Conservation (phyloP, 2,888 invertebrate genomes). For the Sinelater perroti region DNA sequence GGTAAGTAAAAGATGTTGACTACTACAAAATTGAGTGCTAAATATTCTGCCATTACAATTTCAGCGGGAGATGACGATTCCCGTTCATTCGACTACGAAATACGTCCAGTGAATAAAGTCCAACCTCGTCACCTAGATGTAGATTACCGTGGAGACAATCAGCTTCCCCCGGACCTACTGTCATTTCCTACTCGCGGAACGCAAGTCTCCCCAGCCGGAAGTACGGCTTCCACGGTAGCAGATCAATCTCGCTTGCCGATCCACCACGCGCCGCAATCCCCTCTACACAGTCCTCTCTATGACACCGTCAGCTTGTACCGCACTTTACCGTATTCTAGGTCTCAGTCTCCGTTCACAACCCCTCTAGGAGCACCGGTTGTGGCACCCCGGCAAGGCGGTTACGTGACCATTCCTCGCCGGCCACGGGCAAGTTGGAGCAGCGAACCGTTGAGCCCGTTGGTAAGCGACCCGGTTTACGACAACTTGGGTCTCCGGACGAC, state of each 20-base stretch:
- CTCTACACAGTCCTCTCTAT: slow-evolving; percentile 72
- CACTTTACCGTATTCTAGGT: slow-evolving; percentile 81
- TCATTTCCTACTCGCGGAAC: slow-evolving; percentile 76
- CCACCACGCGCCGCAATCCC: slow-evolving; percentile 62
- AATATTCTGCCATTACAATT: not conserved
- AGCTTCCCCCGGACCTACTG: slow-evolving; percentile 82
- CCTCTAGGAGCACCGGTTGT: slow-evolving; percentile 66
- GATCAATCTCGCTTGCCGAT: slow-evolving; percentile 71
- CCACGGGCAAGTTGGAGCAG: slow-evolving; percentile 86
- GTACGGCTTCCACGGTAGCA: slow-evolving; percentile 82
- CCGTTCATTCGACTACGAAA: slow-evolving; percentile 72
- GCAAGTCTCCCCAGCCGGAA: slow-evolving; percentile 81
- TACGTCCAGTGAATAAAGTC: slow-evolving; percentile 65
- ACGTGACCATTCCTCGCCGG: slow-evolving; percentile 86
- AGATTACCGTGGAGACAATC: slow-evolving; percentile 66
- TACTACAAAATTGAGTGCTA: slow-evolving; percentile 3
- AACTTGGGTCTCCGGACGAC: slow-evolving; percentile 86
- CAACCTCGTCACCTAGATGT: slow-evolving; percentile 64
- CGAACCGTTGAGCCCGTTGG: slow-evolving; percentile 65
- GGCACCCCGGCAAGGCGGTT: slow-evolving; percentile 74
- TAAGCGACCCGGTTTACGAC: slow-evolving; percentile 84
- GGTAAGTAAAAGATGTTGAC: slow-evolving; percentile 33
- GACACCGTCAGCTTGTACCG: slow-evolving; percentile 74
- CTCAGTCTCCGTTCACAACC: slow-evolving; percentile 80
- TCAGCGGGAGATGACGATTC: slow-evolving; percentile 73